Percentiles rank a stretch among this genome's conserved stretches.
Conservation (phyloP, 2,113 vertebrate genomes). For the Laterallus jamaicensis region DNA sequence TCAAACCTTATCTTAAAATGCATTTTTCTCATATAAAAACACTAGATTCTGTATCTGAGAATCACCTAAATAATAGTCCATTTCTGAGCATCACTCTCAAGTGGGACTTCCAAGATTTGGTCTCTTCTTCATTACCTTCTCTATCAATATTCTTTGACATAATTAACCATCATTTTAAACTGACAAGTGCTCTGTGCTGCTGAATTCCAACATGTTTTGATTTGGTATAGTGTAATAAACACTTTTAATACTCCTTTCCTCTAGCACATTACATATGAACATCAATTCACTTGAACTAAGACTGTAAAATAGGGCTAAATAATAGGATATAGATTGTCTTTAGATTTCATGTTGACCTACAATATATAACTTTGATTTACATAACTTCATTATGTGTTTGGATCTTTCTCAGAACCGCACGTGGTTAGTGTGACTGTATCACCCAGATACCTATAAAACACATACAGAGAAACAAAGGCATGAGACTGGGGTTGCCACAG, state of each 20-base stretch:
- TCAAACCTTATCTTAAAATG: neutral
- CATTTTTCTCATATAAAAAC: neutral
- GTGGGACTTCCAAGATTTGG: neutral
- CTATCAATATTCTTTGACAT: neutral
- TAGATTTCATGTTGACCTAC: neutral
- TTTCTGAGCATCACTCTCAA: neutral
- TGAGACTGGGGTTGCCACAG: neutral
- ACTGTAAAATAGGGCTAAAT: neutral
- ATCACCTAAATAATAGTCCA: neutral
- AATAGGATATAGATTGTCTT: neutral
- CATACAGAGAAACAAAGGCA: neutral
- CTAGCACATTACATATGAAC: neutral
- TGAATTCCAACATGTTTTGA: neutral
- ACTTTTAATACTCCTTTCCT: neutral
- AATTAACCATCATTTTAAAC: neutral
- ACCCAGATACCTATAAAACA: neutral
- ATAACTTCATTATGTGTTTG: neutral
- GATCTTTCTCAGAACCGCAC: neutral
- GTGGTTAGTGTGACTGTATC: neutral
- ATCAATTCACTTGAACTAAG: neutral
- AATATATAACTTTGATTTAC: neutral
- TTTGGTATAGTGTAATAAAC: neutral
- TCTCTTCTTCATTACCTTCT: neutral
- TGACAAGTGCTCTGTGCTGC: neutral
- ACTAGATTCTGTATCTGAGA: neutral